Evolutionary conservation across 2,888 invertebrate species (phyloP).

Genomic region (Tinea pellionella): DNA sequence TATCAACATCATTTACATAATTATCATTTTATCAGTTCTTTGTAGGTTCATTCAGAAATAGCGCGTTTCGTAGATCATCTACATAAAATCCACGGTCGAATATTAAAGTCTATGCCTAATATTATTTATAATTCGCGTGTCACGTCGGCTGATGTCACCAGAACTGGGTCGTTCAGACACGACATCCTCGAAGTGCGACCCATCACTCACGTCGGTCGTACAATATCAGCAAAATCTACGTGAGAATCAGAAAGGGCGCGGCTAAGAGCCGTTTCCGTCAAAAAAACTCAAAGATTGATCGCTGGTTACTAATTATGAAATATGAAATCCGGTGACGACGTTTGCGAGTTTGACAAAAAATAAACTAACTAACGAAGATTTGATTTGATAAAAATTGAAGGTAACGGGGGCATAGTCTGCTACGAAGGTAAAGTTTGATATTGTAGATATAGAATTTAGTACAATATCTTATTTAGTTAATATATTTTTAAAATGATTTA

Average conservation of each 20-base stretch:
- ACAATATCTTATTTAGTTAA: too few relatives aligned
- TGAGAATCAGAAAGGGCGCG: conserved; percentile 26
- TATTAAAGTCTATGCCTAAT: neutral
- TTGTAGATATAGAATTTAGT: too few relatives aligned
- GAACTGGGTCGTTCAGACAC: conserved; percentile 9
- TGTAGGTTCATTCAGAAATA: neutral
- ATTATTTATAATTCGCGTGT: conserved; percentile 9
- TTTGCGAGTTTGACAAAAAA: neutral
- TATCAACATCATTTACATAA: neutral
- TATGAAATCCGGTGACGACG: conserved; percentile 29
- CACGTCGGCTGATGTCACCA: neutral
- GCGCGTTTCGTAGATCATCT: neutral
- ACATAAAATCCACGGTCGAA: neutral
- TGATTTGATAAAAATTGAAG: neutral
- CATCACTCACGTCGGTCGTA: conserved; percentile 8
- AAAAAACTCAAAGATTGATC: conserved; percentile 51
- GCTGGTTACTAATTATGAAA: conserved; percentile 57
- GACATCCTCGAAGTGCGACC: conserved; percentile 6
- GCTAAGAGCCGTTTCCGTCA: conserved; percentile 56
- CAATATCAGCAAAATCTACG: conserved; percentile 9
- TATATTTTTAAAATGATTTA: too few relatives aligned
- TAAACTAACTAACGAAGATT: neutral
- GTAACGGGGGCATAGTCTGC: too few relatives aligned
- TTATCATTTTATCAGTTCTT: neutral
- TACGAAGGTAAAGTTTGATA: too few relatives aligned